These are phyloP conservation scores for Tiphia femorata DNA, from an alignment of 2,888 invertebrate genomes.

Conservation along the genomic window DNA sequence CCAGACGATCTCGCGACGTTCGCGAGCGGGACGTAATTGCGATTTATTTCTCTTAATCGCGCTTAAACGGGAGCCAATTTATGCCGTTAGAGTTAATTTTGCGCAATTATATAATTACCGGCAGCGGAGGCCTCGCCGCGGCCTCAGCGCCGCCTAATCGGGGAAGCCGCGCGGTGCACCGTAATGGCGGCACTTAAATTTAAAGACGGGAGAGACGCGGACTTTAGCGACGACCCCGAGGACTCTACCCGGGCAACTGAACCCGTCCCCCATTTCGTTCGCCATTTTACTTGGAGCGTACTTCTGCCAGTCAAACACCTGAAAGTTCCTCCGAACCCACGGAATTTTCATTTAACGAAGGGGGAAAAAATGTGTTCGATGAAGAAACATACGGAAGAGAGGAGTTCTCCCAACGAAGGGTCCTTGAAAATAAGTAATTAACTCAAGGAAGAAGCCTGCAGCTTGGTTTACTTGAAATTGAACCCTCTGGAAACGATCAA, in stretches of 20 bases:
- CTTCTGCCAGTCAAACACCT: too few species aligned
- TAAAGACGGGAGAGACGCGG: constrained; percentile 32
- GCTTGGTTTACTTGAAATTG: too few species aligned
- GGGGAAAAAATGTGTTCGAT: too few species aligned
- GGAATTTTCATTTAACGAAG: too few species aligned
- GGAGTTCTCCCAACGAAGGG: too few species aligned
- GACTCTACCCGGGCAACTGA: constrained; percentile 3
- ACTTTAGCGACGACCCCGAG: constrained; percentile 12
- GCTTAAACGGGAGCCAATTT: constrained; percentile 64
- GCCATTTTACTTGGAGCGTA: not conserved
- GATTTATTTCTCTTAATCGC: constrained; percentile 66
- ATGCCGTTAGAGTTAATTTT: constrained; percentile 63
- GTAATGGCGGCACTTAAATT: constrained; percentile 54
- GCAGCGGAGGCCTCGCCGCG: constrained; percentile 15
- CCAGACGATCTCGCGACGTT: not conserved
- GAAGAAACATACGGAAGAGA: too few species aligned
- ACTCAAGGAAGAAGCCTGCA: too few species aligned
- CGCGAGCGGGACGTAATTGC: constrained; percentile 51
- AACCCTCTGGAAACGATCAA: too few species aligned
- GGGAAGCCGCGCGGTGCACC: constrained; percentile 37
- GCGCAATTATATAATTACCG: constrained; percentile 66
- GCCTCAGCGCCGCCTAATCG: constrained; percentile 48
- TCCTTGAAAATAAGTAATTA: too few species aligned
- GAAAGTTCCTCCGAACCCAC: too few species aligned
- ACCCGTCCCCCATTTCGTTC: constrained; percentile 1